Base-by-base conservation (phyloP, 2,888 invertebrate genomes). In the Leptinotarsa juncta region DNA sequence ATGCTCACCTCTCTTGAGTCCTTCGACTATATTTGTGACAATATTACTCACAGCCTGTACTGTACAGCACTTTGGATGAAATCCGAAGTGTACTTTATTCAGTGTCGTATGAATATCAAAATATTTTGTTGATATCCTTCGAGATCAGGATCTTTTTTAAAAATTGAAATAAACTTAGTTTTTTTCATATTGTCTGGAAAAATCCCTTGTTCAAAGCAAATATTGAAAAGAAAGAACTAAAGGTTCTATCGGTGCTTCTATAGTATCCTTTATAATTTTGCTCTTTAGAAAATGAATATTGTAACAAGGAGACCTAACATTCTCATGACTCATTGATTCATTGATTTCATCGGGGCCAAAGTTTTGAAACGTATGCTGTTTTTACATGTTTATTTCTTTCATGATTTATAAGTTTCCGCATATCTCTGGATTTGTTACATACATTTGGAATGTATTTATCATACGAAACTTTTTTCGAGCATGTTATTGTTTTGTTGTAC, bases 21-120 rank as follows among this genome's bases (percentile, higher is more conserved):
- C 66, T 42, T 49, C 66, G 49, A 66, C 23, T 50, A 66, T 50
- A 0, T 20, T 42, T 18, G 48, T 10, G 18, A 66, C 66, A 49
- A 66, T 49, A 20, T 18, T 20, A 49, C 49, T 15, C 20, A 49
- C 18, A 10, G 50, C 66, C 49, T 66, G 50, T 66, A 66, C 23
- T 23, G 66, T 66, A 49, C 20, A 66, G 48, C 66, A 49, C 10
- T 66, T 66, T 18, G 49, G 48, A 1, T 18, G 66, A n/a, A 49
- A 66, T 20, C 49, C n/a, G 18, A 66, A 66, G 20, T 66, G 66
- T 4, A 23, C 50, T 66, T 26, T 18, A 66, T 65, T 14, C 42
- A 68, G 32, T 5, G 67, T 68, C 14, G 16, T 55, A 18, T 68
- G 67, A 14, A 32, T 50, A 16, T 51, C n/a, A 51, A 67, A 67